Base-by-base conservation (phyloP, 2,888 invertebrate genomes). In the Oscheius sp. region DNA sequence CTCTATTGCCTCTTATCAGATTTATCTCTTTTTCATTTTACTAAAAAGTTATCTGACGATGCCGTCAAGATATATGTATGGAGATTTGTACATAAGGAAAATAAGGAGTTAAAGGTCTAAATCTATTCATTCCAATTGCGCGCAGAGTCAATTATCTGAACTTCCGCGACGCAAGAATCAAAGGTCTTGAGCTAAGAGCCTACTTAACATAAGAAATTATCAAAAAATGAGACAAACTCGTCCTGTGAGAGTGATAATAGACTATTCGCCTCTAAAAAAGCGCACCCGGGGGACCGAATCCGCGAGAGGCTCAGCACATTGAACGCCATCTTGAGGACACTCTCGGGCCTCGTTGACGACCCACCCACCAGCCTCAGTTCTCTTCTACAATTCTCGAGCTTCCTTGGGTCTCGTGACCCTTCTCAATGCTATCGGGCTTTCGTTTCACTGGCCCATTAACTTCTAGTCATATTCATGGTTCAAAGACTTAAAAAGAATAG, bases 301-400 rank as follows among this genome's bases (percentile, higher is more conserved):
- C 61, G 61, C 61, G 61, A 61, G 61, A 61, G 61, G 45, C 61
- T 61, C 29, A 61, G 61, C 61, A 61, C 61, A 61, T 61, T 45
- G 61, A 61, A 61, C 61, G 61, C 42, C 61, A 45, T 27, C 61
- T 61, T 61, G 61, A 61, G 45, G 61, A 61, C 61, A 61, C 61
- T 61, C 61, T 45, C 61, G 61, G 61, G 61, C 27, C 45, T 61
- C 42, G 61, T 45, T 61, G 45, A 33, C n/a, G 20, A 55, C 34
- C 12, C 20, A 29, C 55, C 6, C 55, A 33, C 34, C n/a, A n/a
- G 2, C 53, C 17, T 55, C 12, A 15, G 37, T 34, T 34, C 55
- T 52, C 52, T 48, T 20, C 48, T 48, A 17, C 53, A 15, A 29
- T 27, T 27, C 12, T 25, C 20, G 15, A 10, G 48, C 25, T 48